Conservation (phyloP, 1,140 invertebrate species). For the Ceratina japonica region DNA sequence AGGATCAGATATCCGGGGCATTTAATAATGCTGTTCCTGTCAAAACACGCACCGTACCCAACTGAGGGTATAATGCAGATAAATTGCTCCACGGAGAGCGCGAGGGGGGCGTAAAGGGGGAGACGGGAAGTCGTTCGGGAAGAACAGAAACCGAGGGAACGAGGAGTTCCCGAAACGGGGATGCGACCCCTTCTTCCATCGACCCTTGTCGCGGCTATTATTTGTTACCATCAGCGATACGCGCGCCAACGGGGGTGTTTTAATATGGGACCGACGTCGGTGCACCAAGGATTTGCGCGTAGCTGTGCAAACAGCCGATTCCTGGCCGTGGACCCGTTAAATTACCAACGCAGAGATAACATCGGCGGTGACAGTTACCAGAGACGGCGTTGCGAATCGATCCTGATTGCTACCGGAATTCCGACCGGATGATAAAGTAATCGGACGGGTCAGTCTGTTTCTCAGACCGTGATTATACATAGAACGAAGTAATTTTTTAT, state of each 20-base stretch:
- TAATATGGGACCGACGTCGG: conserved; percentile 53
- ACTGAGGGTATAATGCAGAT: conserved; percentile 79
- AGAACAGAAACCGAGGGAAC: conserved; percentile 32
- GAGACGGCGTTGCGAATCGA: conserved; percentile 30
- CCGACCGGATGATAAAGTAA: neutral
- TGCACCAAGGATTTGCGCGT: conserved; percentile 50
- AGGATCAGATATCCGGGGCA: conserved; percentile 78
- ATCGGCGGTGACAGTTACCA: conserved; percentile 32
- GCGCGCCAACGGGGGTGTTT: conserved; percentile 46
- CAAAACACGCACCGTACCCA: conserved; percentile 78
- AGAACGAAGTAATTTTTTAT: too few species aligned
- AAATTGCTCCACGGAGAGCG: conserved; percentile 76
- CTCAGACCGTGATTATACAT: too few species aligned
- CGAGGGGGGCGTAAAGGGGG: conserved; percentile 48
- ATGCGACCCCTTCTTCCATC: conserved; percentile 20
- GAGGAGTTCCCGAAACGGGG: conserved; percentile 12
- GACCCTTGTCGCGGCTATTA: conserved; percentile 58
- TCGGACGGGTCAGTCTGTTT: too few species aligned
- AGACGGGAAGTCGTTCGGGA: conserved; percentile 17
- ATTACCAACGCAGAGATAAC: conserved; percentile 37
- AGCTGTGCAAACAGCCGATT: conserved; percentile 53
- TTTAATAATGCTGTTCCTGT: conserved; percentile 80
- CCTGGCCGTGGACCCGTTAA: conserved; percentile 36
- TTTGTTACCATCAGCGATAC: conserved; percentile 57
- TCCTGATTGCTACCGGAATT: neutral